phyloP scores from a whole-genome alignment of 2,797 vertebrate genomes.

The Fistularia tabacaria region DNA sequence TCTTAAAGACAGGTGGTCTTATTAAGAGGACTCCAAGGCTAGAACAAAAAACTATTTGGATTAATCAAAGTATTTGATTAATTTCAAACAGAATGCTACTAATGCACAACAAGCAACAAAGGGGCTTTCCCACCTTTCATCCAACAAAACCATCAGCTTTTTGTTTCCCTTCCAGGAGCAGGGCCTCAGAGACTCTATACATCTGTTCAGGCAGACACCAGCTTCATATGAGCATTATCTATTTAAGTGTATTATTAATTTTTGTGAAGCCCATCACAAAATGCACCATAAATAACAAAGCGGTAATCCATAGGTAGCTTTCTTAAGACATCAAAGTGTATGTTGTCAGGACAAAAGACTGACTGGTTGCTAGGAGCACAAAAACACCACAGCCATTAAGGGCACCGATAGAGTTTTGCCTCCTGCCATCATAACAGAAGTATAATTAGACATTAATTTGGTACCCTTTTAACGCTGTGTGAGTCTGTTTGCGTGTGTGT shows the following conservation, averaged over 20 bases:
- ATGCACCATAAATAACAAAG: conserved; percentile 83
- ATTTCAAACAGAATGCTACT: too few species aligned
- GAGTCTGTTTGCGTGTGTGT: background rate
- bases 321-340: conserved; percentile 69
- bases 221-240: conserved; percentile 79
- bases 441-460: conserved; percentile 93
- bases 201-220: conserved; percentile 69
- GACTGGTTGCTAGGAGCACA: conserved; percentile 86
- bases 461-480: conserved; percentile 75
- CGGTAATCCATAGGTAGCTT: conserved; percentile 81
- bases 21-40: too few species aligned
- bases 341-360: conserved; percentile 66
- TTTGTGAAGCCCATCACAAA: conserved; percentile 77
- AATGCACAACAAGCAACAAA: background rate
- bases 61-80: too few species aligned
- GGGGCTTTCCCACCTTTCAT: background rate
- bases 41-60: too few species aligned
- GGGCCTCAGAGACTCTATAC: conserved; percentile 52
- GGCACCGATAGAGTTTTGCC: conserved; percentile 84
- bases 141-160: conserved; percentile 5
- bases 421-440: conserved; percentile 86
- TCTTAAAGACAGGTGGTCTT: too few species aligned
- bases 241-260: conserved; percentile 83
- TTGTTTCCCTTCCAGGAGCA: conserved; percentile 3
- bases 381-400: conserved; percentile 82